A percentile compares a stretch with the other conserved stretches of the same genome.
Conservation (phyloP, 2,888 invertebrate genomes). For the Pecten maximus region DNA sequence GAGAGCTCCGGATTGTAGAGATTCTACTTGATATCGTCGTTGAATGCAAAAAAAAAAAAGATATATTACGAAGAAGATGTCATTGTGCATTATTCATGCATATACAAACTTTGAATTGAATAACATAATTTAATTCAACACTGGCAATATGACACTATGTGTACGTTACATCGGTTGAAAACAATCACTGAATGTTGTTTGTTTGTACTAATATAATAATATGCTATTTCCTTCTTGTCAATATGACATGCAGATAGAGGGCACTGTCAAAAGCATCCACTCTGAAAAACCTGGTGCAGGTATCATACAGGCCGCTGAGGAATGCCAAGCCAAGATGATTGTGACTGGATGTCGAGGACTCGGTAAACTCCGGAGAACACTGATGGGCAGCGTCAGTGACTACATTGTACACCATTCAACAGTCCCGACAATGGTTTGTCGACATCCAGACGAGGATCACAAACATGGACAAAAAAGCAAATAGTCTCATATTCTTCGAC, state of each 20-base stretch:
- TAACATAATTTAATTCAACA: no score
- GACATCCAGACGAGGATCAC: not conserved
- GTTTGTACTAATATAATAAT: no score
- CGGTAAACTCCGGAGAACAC: not conserved
- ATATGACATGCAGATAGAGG: not conserved
- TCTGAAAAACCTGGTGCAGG: not conserved
- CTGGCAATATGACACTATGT: no score
- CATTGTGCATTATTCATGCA: no score
- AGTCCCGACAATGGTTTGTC: not conserved
- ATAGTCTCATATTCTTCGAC: not conserved
- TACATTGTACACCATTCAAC: not conserved
- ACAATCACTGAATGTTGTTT: no score
- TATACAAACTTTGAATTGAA: no score
- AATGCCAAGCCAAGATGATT: not conserved
- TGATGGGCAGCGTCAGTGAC: slow-evolving; percentile 4
- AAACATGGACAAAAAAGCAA: not conserved
- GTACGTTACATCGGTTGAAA: no score
- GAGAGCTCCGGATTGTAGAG: no score
- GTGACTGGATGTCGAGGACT: not conserved
- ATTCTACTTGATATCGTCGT: no score
- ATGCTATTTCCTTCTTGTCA: no score
- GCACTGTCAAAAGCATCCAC: not conserved
- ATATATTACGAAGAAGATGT: no score
- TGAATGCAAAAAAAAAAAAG: no score
- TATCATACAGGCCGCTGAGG: not conserved